Evolutionary conservation across 1,140 invertebrate genomes (phyloP), one percentile per base, ranked within the genome.

Genomic region (Heliconius hermathena): DNA sequence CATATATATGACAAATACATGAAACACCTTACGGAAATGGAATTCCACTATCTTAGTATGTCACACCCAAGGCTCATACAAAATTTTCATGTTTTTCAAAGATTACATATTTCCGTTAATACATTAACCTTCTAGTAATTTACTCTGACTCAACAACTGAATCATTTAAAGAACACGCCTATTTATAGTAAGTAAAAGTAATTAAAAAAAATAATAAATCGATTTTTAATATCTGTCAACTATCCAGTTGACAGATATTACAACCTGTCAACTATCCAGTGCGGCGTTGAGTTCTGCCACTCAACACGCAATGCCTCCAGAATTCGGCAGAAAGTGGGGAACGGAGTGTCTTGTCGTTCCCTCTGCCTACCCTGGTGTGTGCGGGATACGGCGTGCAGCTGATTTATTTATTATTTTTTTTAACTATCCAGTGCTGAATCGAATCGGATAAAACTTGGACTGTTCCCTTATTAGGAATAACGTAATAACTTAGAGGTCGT

Each of bases 121-220:
- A 76, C 54, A 18, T n/a, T 57, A 71, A 72, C 71, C 71, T 76
- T 70, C 74, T 76, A 6, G 38, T 22, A 76, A 76, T 71, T 76
- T 3, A 4, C 66, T 66, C 9, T 66, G 60, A 66, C 60, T 66
- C 6, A 70, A 71, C 60, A 49, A 16, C 38, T 76, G 57, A 76
- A 26, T 76, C 74, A 76, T 76, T 66, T 29, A 66, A 26, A 66
- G 11, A 66, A 66, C 60, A 66, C 26, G 3, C 13, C 6, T 16
- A 13, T 29, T 52, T 52, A 52, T 52, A 52, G 16, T 20, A 16
- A 2, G 11, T 66, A 57, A 57, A 57, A 57, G 54, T n/a, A 22
- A 20, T 57, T 57, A 57, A 57, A 22, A 22, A 22, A 46, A 33
- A 26, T 26, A 6, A 6, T 8, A 36, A 33, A 33, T 36, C 33